These are phyloP conservation scores for Sarcophaga rosellei DNA, from an alignment of 2,888 invertebrate species.

Conservation along the genomic window DNA sequence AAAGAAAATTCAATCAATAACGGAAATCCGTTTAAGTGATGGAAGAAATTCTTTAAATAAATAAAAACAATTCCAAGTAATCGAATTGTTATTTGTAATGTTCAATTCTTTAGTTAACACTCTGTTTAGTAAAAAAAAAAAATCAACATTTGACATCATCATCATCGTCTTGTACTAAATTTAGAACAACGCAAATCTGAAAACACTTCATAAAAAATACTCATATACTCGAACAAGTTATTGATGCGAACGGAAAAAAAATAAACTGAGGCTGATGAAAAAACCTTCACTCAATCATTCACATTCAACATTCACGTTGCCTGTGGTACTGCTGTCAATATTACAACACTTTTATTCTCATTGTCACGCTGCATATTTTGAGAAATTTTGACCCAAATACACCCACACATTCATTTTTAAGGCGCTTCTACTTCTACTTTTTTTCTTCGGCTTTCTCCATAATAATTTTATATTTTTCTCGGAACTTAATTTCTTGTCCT, in stretches of 20 bases:
- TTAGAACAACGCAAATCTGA: not conserved
- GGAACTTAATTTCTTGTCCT: not conserved
- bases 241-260: not conserved
- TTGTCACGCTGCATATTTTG: constrained; percentile 25
- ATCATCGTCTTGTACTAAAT: not conserved
- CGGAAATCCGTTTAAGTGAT: no score
- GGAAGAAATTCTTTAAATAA: no score
- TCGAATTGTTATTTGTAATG: no score
- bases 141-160: not conserved
- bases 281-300: no score
- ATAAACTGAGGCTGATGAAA: no score
- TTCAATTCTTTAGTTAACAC: no score
- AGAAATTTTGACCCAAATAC: constrained; percentile 47
- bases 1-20: no score
- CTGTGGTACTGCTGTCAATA: not conserved
- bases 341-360: constrained; percentile 14
- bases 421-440: not conserved
- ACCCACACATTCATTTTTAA: constrained; percentile 11
- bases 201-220: not conserved
- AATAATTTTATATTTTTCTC: not conserved
- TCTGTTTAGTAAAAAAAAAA: not conserved
- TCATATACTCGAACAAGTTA: not conserved
- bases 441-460: not conserved
- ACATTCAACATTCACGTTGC: no score
- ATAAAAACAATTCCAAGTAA: no score